Base-by-base conservation (phyloP, 2,888 invertebrate species). In the Lymantria monacha region DNA sequence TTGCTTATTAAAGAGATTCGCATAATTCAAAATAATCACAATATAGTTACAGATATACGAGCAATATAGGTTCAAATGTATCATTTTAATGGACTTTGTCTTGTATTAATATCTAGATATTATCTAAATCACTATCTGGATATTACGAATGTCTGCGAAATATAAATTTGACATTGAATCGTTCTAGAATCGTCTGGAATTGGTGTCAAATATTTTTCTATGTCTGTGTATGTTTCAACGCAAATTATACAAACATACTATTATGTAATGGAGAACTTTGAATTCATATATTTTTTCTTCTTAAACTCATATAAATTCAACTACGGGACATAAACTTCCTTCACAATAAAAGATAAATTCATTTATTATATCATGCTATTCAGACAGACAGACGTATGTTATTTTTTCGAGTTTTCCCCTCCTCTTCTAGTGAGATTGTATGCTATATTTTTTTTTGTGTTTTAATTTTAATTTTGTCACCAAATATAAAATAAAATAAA, bases 71-170 rank as follows among this genome's bases (percentile, higher is more conserved):
- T 53, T 52, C 51, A 53, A 58, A 66, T 66, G 57, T 58, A 65
- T 66, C 66, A 66, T 58, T 52, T 57, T 60, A 66, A 66, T 66
- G 58, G 69, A 55, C 60, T 9, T 56, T 68, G 63, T 65, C 59
- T 66, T 9, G 37, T 65, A 66, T 66, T 65, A 62, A 51, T 53
- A 59, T 63, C 48, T 48, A 53, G 62, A 68, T 65, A 56, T 7
- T 14, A 66, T 61, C 62, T 62, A 50, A 62, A 65, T 68, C 57
- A 55, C 57, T 59, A 62, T 68, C 69, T 56, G 46, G 49, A 12
- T 47, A 36, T 57, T 64, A 53, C 55, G 54, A 64, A 54, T 36
- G 67, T 43, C 49, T 53, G 49, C 48, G 41, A 50, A 55, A 61
- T 61, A 51, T 52, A 11, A 43, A 49, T 51, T 12, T 55, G 59